These are phyloP conservation scores for Venustaconcha ellipsiformis DNA, from an alignment of 1,140 invertebrate genomes.

Conservation along the genomic window DNA sequence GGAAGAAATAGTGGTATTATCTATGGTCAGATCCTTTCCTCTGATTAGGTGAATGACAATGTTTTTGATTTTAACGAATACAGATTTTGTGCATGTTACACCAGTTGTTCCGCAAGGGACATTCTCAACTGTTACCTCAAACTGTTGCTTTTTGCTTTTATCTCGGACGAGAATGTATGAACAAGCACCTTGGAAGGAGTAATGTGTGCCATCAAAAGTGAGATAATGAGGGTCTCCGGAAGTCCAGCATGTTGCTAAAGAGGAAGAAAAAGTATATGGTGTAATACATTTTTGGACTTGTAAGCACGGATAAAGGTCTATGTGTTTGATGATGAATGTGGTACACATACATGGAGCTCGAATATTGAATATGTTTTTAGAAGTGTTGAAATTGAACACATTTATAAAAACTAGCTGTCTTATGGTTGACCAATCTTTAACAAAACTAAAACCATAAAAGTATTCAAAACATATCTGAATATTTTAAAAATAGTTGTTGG, in stretches of 20 bases:
- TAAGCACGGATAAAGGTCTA: no score
- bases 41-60: constrained; percentile 14
- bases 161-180: constrained; percentile 77
- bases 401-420: no score
- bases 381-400: no score
- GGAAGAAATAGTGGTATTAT: constrained; percentile 20
- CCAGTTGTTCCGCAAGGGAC: constrained; percentile 29
- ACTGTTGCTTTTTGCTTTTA: constrained; percentile 62
- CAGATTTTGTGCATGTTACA: constrained; percentile 33
- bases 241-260: constrained; percentile 72
- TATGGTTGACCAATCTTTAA: no score
- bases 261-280: no score
- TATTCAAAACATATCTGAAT: no score
- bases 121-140: constrained; percentile 27
- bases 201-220: constrained; percentile 86
- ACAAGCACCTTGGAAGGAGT: constrained; percentile 89
- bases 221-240: constrained; percentile 89
- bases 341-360: no score
- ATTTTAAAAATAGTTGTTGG: no score
- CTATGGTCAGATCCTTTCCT: constrained; percentile 23
- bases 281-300: no score
- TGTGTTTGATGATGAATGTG: no score
- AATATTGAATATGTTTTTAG: no score
- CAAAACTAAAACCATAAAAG: no score
- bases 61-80: constrained; percentile 16